These are phyloP conservation scores for Xestia c-nigrum DNA, from an alignment of 2,888 invertebrate genomes.

Conservation along the genomic window DNA sequence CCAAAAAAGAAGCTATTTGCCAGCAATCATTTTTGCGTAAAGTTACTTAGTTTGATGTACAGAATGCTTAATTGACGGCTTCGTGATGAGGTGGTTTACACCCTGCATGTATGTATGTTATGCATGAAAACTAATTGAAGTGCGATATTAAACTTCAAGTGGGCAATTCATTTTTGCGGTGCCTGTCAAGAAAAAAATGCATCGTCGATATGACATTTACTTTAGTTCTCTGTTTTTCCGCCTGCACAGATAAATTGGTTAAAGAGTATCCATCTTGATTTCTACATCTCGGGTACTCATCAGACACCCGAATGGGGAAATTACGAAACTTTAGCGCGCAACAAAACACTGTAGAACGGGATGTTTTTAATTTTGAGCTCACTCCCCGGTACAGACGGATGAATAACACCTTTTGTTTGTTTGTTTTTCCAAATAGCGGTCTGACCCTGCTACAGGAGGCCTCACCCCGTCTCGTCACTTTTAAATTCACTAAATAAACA, in stretches of 20 bases:
- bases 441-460: neutral
- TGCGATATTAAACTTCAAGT: no score
- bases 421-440: slow-evolving; percentile 13
- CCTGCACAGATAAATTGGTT: neutral
- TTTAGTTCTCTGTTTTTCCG: neutral
- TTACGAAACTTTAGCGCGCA: slow-evolving; percentile 54
- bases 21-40: no score
- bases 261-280: slow-evolving; percentile 20
- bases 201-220: neutral
- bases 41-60: no score
- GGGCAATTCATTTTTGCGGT: no score
- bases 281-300: slow-evolving; percentile 5
- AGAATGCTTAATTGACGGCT: no score
- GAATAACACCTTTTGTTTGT: slow-evolving; percentile 5
- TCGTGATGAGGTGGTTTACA: no score
- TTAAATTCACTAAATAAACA: neutral
- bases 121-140: no score
- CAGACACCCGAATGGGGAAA: slow-evolving; percentile 50
- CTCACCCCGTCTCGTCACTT: neutral
- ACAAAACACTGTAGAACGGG: slow-evolving; percentile 35
- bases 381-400: neutral
- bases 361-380: slow-evolving; percentile 55
- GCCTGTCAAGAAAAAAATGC: neutral
- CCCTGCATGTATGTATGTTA: no score
- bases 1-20: no score